These are phyloP conservation scores for Anabacerthia variegaticeps DNA, from an alignment of 2,797 vertebrate species.

Conservation along the genomic window DNA sequence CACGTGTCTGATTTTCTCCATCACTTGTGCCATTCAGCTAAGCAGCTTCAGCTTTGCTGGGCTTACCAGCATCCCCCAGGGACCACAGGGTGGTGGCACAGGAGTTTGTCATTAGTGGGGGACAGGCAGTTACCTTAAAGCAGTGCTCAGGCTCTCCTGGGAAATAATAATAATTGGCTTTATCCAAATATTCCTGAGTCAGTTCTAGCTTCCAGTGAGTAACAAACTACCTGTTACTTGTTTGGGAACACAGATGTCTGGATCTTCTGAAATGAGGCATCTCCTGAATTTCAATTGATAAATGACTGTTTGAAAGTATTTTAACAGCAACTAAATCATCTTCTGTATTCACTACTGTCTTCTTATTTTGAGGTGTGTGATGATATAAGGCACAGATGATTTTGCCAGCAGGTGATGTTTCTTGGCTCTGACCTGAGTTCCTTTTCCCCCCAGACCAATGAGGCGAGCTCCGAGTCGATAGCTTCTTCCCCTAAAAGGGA, in stretches of 20 bases:
- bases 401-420: not conserved
- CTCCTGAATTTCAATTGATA: not conserved
- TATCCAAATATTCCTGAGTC: not conserved
- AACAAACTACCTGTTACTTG: not conserved
- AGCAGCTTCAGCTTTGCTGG: not conserved
- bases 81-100: not conserved
- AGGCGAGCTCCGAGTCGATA: constrained; percentile 92
- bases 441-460: constrained; percentile 85
- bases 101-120: not conserved
- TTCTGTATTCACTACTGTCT: not conserved
- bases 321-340: not conserved
- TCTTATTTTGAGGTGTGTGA: not conserved
- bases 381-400: not conserved
- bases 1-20: not conserved
- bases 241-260: constrained; percentile 13
- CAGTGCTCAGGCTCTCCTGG: not conserved
- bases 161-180: not conserved
- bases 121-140: not conserved
- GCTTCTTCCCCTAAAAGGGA: constrained; percentile 85
- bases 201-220: not conserved
- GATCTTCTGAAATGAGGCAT: constrained; percentile 58
- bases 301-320: not conserved
- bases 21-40: not conserved
- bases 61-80: not conserved
- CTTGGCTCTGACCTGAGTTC: constrained; percentile 17